Evolutionary conservation across 1,140 invertebrate genomes (phyloP), one percentile per base, ranked within the genome.

Genomic region (Drosophila trapezifrons): DNA sequence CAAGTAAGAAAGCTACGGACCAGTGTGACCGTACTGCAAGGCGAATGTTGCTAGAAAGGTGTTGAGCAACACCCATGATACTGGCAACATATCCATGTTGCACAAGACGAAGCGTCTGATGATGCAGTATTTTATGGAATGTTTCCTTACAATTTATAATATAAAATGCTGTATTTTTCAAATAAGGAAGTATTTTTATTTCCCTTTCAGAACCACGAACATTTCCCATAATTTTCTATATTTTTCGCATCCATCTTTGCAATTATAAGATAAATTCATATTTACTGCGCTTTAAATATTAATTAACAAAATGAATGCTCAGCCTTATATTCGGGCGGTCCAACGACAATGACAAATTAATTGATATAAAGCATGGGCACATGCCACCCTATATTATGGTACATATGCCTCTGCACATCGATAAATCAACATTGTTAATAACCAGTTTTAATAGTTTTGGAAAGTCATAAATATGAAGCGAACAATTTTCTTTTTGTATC

Each of bases 401-500:
- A 32, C 29, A 32, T 32, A 35, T 37, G 51, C 32, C 32, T 54
- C 51, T 54, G 51, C 37, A 10, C 17, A 35, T 45, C 62, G 40
- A 72, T 72, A 71, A 72, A 72, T 72, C 69, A 72, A 58, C 51
- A 58, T 27, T 40, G 35, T 71, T 70, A 71, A 70, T 71, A 70
- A 57, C 65, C 65, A 40, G 37, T 71, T 67, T 71, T 49, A 72
- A 72, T 72, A 72, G 69, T 72, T 72, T 71, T 71, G 27, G 52
- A 72, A 37, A 49, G 35, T 58, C 69, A 58, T 72, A 72, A 71
- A 72, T 71, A 57, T 71, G 43, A 60, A 38, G 56, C 43, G 43
- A 35, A 40, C 37, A 43, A 66, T 72, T 58, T 57, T 72, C 66
- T 35, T 58, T 72, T 17, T 71, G 46, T 35, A 52, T 27, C 60